Evolutionary conservation across 1,140 invertebrate genomes (phyloP).

Genomic region (Cyrtorhinus lividipennis): DNA sequence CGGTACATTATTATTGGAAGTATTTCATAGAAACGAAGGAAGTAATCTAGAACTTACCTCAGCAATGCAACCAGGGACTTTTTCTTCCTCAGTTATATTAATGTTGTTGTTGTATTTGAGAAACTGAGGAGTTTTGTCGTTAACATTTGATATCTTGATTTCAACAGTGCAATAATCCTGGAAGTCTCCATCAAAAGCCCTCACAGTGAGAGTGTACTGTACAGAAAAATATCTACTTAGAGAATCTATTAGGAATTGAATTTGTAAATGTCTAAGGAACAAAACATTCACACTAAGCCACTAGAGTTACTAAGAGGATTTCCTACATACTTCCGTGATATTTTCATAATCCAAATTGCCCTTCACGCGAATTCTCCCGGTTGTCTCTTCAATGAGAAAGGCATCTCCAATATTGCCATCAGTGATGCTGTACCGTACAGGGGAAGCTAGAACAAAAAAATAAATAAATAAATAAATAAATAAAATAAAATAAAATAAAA

Average conservation of each 20-base stretch:
- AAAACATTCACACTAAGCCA: too few relatives aligned
- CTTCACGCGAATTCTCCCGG: constrained; percentile 59
- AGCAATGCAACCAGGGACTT: constrained; percentile 47
- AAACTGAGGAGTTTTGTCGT: constrained; percentile 70
- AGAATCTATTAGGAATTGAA: too few relatives aligned
- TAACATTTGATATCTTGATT: constrained; percentile 66
- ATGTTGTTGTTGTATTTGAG: constrained; percentile 44
- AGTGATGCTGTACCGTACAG: constrained; percentile 64
- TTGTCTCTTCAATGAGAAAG: constrained; percentile 60
- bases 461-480: constrained; percentile 5
- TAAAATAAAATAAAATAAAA: neutral
- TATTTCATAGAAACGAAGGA: too few relatives aligned
- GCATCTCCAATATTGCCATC: constrained; percentile 60
- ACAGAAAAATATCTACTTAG: too few relatives aligned
- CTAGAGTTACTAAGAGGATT: too few relatives aligned
- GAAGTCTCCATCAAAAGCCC: constrained; percentile 61
- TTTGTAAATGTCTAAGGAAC: too few relatives aligned
- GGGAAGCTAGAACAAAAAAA: constrained; percentile 39
- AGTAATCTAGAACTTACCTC: too few relatives aligned
- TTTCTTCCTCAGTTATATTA: constrained; percentile 51
- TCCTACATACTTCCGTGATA: constrained; percentile 40
- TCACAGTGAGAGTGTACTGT: constrained; percentile 55
- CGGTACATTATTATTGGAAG: too few relatives aligned
- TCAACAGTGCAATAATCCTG: constrained; percentile 57
- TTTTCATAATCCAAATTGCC: constrained; percentile 66